Base-by-base conservation (phyloP, 1,140 invertebrate genomes). In the Phocides pigmalion region DNA sequence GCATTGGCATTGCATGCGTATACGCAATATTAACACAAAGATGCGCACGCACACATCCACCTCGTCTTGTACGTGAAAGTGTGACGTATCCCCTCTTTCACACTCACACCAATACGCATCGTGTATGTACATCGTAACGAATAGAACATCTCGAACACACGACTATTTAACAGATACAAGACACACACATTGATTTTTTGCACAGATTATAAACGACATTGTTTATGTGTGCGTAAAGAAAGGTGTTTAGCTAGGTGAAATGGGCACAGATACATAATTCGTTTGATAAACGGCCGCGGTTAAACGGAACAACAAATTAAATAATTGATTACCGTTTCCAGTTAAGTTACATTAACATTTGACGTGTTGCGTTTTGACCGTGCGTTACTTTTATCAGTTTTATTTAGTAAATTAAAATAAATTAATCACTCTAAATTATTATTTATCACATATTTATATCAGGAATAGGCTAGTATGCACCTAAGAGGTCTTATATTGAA, bases 1-100 rank as follows among this genome's bases (percentile, higher is more conserved):
- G 78, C 85, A 88, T 84, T 90, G 87, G 86, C 87, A 89, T 90
- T 90, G 86, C 86, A 74, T 87, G 86, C 82, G 83, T 82, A 79
- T 79, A 86, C 87, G 87, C 87, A 90, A 89, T 81, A 77, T 72
- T 28, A 73, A 80, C 76, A 84, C 82, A 70, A 14, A 58, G 11
- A 64, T 16, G 58, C 0, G 8, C 3, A 25, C 56, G 39, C 64
- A 65, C 51, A 70, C 49, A 51, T 51, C 28, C 11, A 19, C 25
- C 42, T 49, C 12, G n/a, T 22, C 44, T 14, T 28, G 35, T 51
- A 59, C 61, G 65, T n/a, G n/a, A 79, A 74, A 74, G 72, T 77
- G 41, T 66, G 61, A 74, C 69, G 65, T 61, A 63, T 72, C 66
- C 67, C 67, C 66, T 49, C 75, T 76, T 67, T 67, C 59, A 47